A percentile compares a stretch with the other conserved stretches of the same genome.
Evolutionary conservation across 2,797 vertebrate genomes (phyloP).

Genomic region (Austrolebias charrua): DNA sequence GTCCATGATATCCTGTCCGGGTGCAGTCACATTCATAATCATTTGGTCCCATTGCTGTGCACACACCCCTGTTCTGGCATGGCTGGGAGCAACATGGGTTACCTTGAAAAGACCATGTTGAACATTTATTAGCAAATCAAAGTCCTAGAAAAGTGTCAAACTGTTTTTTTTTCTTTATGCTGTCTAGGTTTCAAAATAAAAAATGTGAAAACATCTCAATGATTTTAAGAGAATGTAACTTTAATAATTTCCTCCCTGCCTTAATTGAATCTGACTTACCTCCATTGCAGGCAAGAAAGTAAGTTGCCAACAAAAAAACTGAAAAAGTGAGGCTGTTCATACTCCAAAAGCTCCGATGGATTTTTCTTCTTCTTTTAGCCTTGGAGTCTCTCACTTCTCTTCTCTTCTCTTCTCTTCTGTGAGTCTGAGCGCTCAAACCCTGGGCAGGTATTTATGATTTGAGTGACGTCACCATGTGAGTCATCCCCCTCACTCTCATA

Average conservation of each 20-base stretch:
- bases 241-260: too few relatives aligned
- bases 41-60: slow-evolving; percentile 78
- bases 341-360: slow-evolving; percentile 43
- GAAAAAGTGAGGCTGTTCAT: slow-evolving; percentile 64
- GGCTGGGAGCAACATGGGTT: slow-evolving; percentile 94
- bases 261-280: slow-evolving; percentile 56
- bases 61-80: slow-evolving; percentile 92
- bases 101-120: slow-evolving; percentile 63
- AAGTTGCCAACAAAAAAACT: slow-evolving; percentile 62
- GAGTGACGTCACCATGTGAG: not conserved
- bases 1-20: slow-evolving; percentile 88
- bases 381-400: not conserved
- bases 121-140: not conserved
- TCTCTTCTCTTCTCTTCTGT: not conserved
- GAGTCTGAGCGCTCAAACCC: not conserved
- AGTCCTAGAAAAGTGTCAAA: not conserved
- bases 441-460: not conserved
- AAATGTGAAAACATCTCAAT: too few relatives aligned
- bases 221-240: too few relatives aligned
- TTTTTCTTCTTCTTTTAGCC: not conserved
- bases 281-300: slow-evolving; percentile 62
- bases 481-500: too few relatives aligned
- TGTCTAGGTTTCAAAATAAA: too few relatives aligned
- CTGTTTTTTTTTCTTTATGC: too few relatives aligned
- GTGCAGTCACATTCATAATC: slow-evolving; percentile 94